Conservation (phyloP, 23 tunicate species). For the Oikopleura vanhoeffeni region DNA sequence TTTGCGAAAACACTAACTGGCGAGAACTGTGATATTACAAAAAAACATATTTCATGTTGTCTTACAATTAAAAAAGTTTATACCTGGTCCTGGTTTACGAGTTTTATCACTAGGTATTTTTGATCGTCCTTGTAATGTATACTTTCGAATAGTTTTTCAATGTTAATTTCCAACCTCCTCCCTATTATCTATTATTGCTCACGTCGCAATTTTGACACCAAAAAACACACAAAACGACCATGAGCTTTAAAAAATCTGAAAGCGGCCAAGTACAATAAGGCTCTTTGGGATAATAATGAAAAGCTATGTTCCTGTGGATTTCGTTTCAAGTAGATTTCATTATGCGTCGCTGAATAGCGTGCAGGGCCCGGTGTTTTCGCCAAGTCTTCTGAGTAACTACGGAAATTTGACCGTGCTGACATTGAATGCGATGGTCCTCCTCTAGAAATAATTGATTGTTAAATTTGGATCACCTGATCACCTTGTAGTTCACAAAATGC, state of each 20-base stretch:
- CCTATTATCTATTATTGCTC: too few species aligned
- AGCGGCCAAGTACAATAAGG: background rate
- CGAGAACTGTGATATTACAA: background rate
- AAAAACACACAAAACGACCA: too few species aligned
- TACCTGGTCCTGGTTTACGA: slow-evolving; percentile 15
- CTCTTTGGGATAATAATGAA: background rate
- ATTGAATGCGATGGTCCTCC: slow-evolving; percentile 11
- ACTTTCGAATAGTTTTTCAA: background rate
- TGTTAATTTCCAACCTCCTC: background rate
- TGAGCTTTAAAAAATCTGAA: background rate
- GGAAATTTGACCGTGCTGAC: background rate
- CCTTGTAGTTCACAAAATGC: too few species aligned
- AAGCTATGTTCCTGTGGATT: slow-evolving; percentile 14
- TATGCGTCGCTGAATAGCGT: background rate
- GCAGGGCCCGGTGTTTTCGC: slow-evolving; percentile 14
- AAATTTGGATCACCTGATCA: too few species aligned
- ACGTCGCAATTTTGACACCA: too few species aligned
- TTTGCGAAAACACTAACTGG: background rate
- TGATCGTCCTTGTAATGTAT: slow-evolving; percentile 2
- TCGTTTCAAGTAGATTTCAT: slow-evolving; percentile 1
- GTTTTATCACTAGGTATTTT: slow-evolving; percentile 9
- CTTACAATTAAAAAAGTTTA: background rate
- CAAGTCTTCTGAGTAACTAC: slow-evolving; percentile 5
- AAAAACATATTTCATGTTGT: background rate
- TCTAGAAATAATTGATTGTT: too few species aligned